Conservation (phyloP, 2,888 invertebrate genomes). For the Sarcophaga caerulescens region DNA sequence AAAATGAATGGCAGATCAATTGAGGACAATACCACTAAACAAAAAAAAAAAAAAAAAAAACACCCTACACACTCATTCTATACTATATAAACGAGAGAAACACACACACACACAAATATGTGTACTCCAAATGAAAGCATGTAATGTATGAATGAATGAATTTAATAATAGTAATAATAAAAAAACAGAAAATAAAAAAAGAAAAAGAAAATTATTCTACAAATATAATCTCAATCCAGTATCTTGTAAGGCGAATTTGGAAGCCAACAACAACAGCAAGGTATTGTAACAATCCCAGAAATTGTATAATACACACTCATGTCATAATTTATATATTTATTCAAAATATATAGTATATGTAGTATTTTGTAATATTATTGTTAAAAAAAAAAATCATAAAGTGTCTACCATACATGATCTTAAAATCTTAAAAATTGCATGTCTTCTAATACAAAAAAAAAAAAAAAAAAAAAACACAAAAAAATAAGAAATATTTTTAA, state of each 20-base stretch:
- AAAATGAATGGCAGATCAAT: conserved; percentile 44
- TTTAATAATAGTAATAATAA: background rate
- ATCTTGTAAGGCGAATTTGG: conserved; percentile 13
- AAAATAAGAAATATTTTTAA: background rate
- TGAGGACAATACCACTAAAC: too few species aligned
- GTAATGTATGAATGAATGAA: background rate
- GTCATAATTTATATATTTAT: conserved; percentile 4
- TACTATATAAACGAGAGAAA: background rate
- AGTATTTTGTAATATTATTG: background rate
- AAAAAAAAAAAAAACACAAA: background rate
- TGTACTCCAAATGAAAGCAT: conserved; percentile 18
- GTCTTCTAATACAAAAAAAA: conserved; percentile 13
- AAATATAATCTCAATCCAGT: background rate
- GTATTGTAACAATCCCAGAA: conserved; percentile 25
- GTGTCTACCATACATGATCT: conserved; percentile 34
- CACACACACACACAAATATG: conserved; percentile 16
- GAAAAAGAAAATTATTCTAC: background rate
- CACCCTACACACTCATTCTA: background rate
- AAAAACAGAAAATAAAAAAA: background rate
- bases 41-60: background rate
- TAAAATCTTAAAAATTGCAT: conserved; percentile 34
- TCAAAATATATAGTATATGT: background rate
- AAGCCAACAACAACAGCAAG: background rate
- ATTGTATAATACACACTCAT: conserved; percentile 31
- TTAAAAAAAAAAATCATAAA: background rate